These are phyloP conservation scores for Diprion similis DNA, from an alignment of 1,140 invertebrate species.

Conservation along the genomic window DNA sequence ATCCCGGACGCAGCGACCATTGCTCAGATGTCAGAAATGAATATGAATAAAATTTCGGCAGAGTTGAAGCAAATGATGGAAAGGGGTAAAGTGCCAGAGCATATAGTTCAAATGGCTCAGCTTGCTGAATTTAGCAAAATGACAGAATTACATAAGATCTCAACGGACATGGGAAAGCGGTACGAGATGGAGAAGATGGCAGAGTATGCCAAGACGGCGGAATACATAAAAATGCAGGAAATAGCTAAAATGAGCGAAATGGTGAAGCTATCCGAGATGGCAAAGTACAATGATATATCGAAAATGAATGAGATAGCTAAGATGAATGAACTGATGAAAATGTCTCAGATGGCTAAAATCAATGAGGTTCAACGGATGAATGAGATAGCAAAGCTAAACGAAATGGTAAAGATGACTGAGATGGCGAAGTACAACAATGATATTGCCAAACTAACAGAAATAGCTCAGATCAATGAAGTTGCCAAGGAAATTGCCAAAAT, in stretches of 20 bases:
- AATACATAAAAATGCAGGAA: conserved; percentile 59
- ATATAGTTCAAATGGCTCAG: conserved; percentile 61
- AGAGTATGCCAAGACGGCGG: conserved; percentile 55
- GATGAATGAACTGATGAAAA: conserved; percentile 37
- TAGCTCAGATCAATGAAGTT: conserved; percentile 61
- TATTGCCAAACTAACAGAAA: conserved; percentile 49
- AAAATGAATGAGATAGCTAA: conserved; percentile 55
- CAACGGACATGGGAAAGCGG: conserved; percentile 58
- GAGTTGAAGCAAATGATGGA: conserved; percentile 62
- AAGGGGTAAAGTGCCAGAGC: conserved; percentile 58
- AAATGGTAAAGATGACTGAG: conserved; percentile 61
- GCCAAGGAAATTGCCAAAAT: conserved; percentile 60
- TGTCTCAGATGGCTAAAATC: conserved; percentile 50
- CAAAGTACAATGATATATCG: conserved; percentile 56
- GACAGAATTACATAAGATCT: conserved; percentile 57
- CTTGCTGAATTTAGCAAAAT: conserved; percentile 59
- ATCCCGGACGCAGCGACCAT: conserved; percentile 56
- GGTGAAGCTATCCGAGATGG: conserved; percentile 60
- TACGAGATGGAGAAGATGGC: conserved; percentile 61
- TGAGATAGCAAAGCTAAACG: conserved; percentile 57
- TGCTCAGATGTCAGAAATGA: conserved; percentile 59
- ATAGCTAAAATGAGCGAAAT: conserved; percentile 53
- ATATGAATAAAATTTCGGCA: conserved; percentile 61
- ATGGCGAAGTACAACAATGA: conserved; percentile 59
- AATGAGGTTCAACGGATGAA: conserved; percentile 60